phyloP scores from a whole-genome alignment of 2,888 invertebrate species.

The Sepioteuthis lessoniana region DNA sequence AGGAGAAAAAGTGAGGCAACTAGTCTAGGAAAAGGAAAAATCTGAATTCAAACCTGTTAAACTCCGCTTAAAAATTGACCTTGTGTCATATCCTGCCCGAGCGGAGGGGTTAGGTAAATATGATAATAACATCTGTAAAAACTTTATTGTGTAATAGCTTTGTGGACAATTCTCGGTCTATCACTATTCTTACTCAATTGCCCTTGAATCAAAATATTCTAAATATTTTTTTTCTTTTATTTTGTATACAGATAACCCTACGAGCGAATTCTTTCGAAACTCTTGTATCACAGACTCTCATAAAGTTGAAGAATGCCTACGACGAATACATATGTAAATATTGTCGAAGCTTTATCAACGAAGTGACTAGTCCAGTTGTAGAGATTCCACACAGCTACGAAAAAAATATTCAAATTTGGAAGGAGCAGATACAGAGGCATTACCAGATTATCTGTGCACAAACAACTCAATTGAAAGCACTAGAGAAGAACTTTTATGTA shows the following conservation, averaged over 20 bases:
- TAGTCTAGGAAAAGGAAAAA: too few species aligned
- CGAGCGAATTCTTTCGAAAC: conserved; percentile 39
- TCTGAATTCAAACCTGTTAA: too few species aligned
- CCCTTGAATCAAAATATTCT: too few species aligned
- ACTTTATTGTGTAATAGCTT: too few species aligned
- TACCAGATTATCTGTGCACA: neutral
- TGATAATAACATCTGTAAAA: too few species aligned
- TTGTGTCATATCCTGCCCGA: too few species aligned
- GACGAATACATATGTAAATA: neutral
- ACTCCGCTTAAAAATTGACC: too few species aligned
- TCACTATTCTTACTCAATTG: too few species aligned
- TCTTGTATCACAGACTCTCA: neutral
- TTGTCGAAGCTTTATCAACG: neutral
- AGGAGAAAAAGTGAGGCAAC: too few species aligned
- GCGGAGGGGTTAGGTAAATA: too few species aligned
- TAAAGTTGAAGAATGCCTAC: neutral
- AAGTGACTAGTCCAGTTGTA: neutral
- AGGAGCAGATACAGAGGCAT: neutral
- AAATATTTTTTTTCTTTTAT: neutral
- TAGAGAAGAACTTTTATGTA: neutral
- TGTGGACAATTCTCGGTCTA: too few species aligned
- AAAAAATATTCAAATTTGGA: conserved; percentile 1
- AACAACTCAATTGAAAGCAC: neutral
- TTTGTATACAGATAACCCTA: neutral
- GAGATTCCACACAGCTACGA: neutral